Base-by-base conservation (phyloP, 2,888 invertebrate species). In the Rhorus exstirpatorius region DNA sequence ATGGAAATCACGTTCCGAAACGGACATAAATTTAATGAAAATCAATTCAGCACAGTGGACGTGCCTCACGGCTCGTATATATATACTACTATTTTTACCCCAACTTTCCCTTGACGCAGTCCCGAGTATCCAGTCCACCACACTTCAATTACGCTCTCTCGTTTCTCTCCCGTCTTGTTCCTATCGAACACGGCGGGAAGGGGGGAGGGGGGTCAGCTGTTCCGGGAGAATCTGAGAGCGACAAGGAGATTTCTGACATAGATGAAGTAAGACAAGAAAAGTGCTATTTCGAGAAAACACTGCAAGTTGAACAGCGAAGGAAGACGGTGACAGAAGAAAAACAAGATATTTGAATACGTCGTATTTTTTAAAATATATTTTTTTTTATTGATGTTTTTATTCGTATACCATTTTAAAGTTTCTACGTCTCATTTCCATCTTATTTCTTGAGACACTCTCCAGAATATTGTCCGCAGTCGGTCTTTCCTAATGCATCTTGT, bases 131-230 rank as follows among this genome's bases (percentile, higher is more conserved):
- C 19, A 6, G 41, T 53, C 63, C 35, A 41, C 51, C 51, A 10
- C 74, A 44, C 63, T 74, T 74, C 63, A 74, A 74, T 74, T 74
- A 74, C 49, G 17, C 53, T 41, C 26, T 53, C 53, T 65, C 63
- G 63, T 65, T 58, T 44, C 44, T 55, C 63, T 74, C 38, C 31
- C 53, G 53, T 74, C 44, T 55, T 63, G 74, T 63, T 65, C 41
- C 63, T 49, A 26, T 51, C 51, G 51, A 55, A 26, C 53, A 17
- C 38, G n/a, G n/a, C n/a, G n/a, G n/a, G n/a, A n/a, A n/a, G n/a
- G n/a, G n/a, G n/a, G n/a, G 55, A 55, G 53, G 51, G 19, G 19
- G 74, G 41, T 74, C 53, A 41, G 63, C 63, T 63, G 17, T 10
- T 38, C 38, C 51, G 65, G 17, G 12, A 53, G 38, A 17, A 1